Evolutionary conservation across 2,888 invertebrate species (phyloP), one percentile per base, ranked within the genome.

Genomic region (Phaedon cochleariae): DNA sequence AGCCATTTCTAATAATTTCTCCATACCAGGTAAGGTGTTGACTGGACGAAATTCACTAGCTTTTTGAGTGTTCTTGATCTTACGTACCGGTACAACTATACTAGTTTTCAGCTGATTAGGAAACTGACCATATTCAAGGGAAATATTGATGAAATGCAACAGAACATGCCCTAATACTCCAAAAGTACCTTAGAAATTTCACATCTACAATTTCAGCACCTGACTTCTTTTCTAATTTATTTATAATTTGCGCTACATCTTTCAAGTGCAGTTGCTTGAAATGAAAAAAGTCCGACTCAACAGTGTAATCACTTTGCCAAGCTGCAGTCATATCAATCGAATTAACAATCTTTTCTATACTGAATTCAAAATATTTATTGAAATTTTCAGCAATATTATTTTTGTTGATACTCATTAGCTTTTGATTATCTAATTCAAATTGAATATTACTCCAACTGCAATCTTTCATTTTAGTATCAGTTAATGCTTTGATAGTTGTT

Each of bases 61-160:
- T 53, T 53, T 53, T 26, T 26, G 26, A 26, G 26, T 26, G 26
- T 26, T 26, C 7, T 26, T 26, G 3, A 26, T 7, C 26, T 5
- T 26, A 26, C 4, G 26, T 7, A 26, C 26, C 26, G 26, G 26
- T 26, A 26, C 7, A 5, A 26, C 7, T 34, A 53, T 53, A 2
- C 53, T 34, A 34, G 53, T 53, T 53, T 53, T 53, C 17, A 41
- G 10, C 20, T 21, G 48, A 3, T 48, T 2, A 34, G 53, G 18
- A 34, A 53, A 53, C 34, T 53, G 15, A 9, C 31, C 53, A 53
- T 53, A 34, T 34, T 53, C 21, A 1, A 53, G 34, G 2, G 53
- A 53, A 29, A 31, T 53, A 53, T 53, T 53, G 4, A 53, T 53
- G n/a, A 53, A 34, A 18, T 53, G 53, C 21, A 53, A 34, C 53